These are phyloP conservation scores for Himalopsyche japonica DNA, from an alignment of 2,888 invertebrate species.

Conservation along the genomic window DNA sequence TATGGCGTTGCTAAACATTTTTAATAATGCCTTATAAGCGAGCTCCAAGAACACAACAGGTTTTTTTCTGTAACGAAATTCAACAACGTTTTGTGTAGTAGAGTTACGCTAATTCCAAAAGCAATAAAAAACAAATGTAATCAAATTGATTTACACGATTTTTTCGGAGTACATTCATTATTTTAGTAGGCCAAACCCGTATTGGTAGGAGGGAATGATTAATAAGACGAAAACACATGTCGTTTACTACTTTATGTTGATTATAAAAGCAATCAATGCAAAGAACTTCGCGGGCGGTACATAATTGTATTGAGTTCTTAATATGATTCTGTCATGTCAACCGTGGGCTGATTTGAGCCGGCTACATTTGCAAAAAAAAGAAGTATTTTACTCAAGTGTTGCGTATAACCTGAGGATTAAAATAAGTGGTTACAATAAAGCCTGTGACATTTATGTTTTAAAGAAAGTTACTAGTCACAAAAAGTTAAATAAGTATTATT, in stretches of 20 bases:
- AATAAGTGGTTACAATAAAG: too few relatives aligned
- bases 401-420: too few relatives aligned
- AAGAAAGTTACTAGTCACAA: too few relatives aligned
- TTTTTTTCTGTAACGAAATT: neutral
- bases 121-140: neutral
- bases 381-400: too few relatives aligned
- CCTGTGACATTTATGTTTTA: too few relatives aligned
- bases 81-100: neutral
- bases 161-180: neutral
- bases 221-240: neutral
- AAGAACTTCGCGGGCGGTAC: neutral
- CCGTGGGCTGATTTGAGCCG: neutral
- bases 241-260: neutral
- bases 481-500: too few relatives aligned
- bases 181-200: neutral
- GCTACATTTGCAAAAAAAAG: too few relatives aligned
- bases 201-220: neutral
- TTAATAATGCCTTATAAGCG: neutral
- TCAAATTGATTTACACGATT: neutral
- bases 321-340: neutral
- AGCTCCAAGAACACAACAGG: neutral
- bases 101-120: neutral
- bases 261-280: neutral
- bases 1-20: neutral
- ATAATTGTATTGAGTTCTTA: neutral